These are phyloP conservation scores for Aplocera efformata DNA, from an alignment of 2,888 invertebrate genomes.

Conservation along the genomic window DNA sequence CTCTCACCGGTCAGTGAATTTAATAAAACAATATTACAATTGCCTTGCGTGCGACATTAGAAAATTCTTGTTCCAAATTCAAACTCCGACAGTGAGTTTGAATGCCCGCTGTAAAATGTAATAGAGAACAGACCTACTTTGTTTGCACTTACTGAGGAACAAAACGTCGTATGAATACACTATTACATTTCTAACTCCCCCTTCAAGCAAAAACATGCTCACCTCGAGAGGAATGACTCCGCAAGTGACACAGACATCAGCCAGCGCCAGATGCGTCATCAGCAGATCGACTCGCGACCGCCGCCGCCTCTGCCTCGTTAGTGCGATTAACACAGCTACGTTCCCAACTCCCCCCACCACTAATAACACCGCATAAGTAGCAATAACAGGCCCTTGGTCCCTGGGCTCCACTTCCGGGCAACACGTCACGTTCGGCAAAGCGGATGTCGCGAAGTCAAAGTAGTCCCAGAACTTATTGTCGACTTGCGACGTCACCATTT, in stretches of 20 bases:
- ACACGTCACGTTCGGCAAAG: conserved; percentile 23
- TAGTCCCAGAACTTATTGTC: conserved; percentile 64
- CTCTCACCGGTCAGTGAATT: too few relatives aligned
- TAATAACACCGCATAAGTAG: conserved; percentile 83
- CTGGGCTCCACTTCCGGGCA: conserved; percentile 34
- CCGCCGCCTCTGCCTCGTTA: conserved; percentile 82
- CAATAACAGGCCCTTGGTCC: conserved; percentile 67
- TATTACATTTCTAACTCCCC: too few relatives aligned
- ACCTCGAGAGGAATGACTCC: conserved; percentile 88
- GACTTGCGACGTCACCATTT: conserved; percentile 36
- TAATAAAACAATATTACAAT: too few relatives aligned
- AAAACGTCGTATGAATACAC: too few relatives aligned
- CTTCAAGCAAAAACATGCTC: conserved; percentile 31
- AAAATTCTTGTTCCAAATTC: too few relatives aligned
- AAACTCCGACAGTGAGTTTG: too few relatives aligned
- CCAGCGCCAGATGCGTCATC: conserved; percentile 88
- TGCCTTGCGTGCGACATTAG: too few relatives aligned
- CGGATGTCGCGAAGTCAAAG: conserved; percentile 43
- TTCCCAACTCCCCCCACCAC: conserved; percentile 86
- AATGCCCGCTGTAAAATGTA: too few relatives aligned
- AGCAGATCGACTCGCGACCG: conserved; percentile 88
- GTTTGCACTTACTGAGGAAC: too few relatives aligned
- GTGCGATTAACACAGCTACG: conserved; percentile 83
- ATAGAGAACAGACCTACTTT: too few relatives aligned
- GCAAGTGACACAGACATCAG: conserved; percentile 90